A percentile compares a stretch with the other conserved stretches of the same genome.
Evolutionary conservation across 2,113 vertebrate genomes (phyloP).

Genomic region (Hiodon alosoides): DNA sequence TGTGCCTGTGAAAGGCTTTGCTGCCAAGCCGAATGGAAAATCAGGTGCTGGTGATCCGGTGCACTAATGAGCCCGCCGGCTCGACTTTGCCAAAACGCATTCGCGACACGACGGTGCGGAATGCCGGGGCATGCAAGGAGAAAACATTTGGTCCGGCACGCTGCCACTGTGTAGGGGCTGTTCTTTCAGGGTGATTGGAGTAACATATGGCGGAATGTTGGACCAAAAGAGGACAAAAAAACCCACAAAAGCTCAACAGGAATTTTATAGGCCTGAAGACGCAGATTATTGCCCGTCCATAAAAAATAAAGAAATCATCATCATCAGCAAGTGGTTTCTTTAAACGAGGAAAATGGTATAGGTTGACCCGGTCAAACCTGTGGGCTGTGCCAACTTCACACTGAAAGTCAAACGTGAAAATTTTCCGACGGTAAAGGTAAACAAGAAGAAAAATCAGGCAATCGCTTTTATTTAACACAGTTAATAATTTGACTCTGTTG

Average conservation of each 20-base stretch:
- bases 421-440: too few species aligned
- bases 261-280: not conserved
- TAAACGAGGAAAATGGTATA: constrained; percentile 43
- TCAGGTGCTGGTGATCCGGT: constrained; percentile 8
- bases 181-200: too few species aligned
- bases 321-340: constrained; percentile 32
- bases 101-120: constrained; percentile 24
- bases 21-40: constrained; percentile 11
- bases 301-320: not conserved
- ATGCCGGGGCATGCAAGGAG: not conserved
- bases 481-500: too few species aligned
- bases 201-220: not conserved
- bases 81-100: constrained; percentile 30
- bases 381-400: too few species aligned
- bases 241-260: not conserved
- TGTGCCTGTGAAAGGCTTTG: not conserved
- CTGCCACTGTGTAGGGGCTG: not conserved
- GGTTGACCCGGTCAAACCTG: constrained; percentile 33
- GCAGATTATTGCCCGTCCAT: not conserved
- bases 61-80: constrained; percentile 24
- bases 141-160: not conserved
- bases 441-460: too few species aligned
- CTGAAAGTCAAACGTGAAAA: too few species aligned
- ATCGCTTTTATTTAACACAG: too few species aligned
- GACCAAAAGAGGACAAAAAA: not conserved